Conservation (phyloP, 2,113 vertebrate genomes). For the Amphiprion ocellaris region DNA sequence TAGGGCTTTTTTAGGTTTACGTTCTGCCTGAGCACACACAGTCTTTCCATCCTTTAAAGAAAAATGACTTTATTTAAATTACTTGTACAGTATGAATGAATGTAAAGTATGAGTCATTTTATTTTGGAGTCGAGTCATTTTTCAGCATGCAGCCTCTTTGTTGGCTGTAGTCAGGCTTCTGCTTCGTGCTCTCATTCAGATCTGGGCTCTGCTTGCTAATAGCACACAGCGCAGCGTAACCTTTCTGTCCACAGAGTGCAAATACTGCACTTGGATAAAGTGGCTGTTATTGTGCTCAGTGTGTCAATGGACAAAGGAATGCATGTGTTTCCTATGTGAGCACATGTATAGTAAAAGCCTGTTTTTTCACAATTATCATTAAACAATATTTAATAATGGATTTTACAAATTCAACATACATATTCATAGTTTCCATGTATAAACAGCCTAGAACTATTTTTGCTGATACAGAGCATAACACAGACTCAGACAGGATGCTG, state of each 20-base stretch:
- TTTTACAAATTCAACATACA: not conserved
- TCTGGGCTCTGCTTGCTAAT: not conserved
- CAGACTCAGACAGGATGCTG: too few relatives aligned
- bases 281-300: not conserved
- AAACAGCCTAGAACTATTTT: too few relatives aligned
- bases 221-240: not conserved
- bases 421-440: not conserved
- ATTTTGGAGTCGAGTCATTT: conserved; percentile 18
- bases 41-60: conserved; percentile 10
- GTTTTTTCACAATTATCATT: not conserved
- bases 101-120: conserved; percentile 26
- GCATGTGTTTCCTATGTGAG: not conserved
- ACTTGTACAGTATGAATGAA: conserved; percentile 24
- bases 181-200: not conserved
- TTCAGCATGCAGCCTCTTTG: not conserved
- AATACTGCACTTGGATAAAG: not conserved
- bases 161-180: conserved; percentile 3
- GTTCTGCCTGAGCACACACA: conserved; percentile 50
- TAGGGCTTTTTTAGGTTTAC: conserved; percentile 55
- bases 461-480: too few relatives aligned
- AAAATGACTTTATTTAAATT: conserved; percentile 51
- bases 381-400: not conserved
- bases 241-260: not conserved
- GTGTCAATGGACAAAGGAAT: too few relatives aligned
- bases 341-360: too few relatives aligned